Percentiles rank a stretch among this genome's conserved stretches.
These are phyloP conservation scores for Arion vulgaris DNA, from an alignment of 1,140 invertebrate species.

Conservation along the genomic window DNA sequence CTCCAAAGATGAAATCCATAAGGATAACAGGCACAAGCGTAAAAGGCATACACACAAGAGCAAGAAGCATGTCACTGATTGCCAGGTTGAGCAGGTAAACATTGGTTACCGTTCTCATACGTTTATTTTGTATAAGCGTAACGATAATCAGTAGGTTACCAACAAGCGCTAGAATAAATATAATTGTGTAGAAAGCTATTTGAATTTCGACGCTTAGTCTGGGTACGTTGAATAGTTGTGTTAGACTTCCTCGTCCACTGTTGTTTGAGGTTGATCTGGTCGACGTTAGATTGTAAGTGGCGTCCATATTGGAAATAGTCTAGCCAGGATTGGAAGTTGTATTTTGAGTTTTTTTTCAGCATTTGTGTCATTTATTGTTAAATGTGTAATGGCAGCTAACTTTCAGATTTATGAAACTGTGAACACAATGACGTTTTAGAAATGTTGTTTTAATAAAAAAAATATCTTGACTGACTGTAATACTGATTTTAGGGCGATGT, in stretches of 20 bases:
- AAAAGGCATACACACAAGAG: constrained; percentile 91
- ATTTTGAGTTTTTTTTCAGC: neutral
- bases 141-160: constrained; percentile 87
- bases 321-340: neutral
- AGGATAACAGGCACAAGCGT: constrained; percentile 87
- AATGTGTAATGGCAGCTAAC: neutral
- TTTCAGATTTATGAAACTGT: neutral
- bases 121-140: constrained; percentile 84
- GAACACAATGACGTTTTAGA: neutral
- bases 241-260: neutral
- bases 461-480: neutral
- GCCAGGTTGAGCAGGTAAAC: constrained; percentile 88
- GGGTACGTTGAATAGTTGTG: constrained; percentile 18
- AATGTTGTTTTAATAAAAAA: no score
- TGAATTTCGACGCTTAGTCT: constrained; percentile 44
- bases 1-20: constrained; percentile 87
- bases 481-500: no score
- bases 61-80: constrained; percentile 82
- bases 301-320: neutral
- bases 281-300: neutral
- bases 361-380: neutral
- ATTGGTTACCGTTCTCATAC: constrained; percentile 91
- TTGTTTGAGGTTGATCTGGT: neutral
- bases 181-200: constrained; percentile 83
- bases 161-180: constrained; percentile 84